A percentile compares a stretch with the other conserved stretches of the same genome.
These are phyloP conservation scores for Eupithecia abbreviata DNA, from an alignment of 2,888 invertebrate species.

Conservation along the genomic window DNA sequence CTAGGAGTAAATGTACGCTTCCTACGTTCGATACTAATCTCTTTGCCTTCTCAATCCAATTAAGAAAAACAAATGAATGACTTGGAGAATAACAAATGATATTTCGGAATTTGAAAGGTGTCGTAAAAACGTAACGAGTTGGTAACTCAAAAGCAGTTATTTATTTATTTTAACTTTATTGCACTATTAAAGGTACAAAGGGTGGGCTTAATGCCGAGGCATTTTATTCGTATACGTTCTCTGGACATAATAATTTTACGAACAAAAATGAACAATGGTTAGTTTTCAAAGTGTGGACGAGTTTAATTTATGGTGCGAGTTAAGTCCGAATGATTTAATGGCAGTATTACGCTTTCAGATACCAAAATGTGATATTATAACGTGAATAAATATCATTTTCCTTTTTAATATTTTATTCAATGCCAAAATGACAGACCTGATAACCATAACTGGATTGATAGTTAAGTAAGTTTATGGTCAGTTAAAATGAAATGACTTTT, in stretches of 20 bases:
- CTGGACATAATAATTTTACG: slow-evolving; percentile 7
- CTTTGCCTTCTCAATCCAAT: background rate
- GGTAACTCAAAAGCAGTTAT: background rate
- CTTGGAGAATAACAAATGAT: background rate
- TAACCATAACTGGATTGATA: background rate
- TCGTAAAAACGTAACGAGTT: background rate
- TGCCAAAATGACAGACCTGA: slow-evolving; percentile 7
- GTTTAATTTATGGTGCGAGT: slow-evolving; percentile 42
- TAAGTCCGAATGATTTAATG: slow-evolving; percentile 44
- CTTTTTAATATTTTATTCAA: slow-evolving; percentile 16
- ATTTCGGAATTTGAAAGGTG: background rate
- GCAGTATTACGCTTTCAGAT: slow-evolving; percentile 39
- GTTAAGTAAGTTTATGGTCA: too few relatives aligned
- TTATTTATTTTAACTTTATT: too few relatives aligned
- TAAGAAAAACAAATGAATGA: background rate
- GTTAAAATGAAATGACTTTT: background rate
- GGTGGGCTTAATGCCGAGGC: too few relatives aligned
- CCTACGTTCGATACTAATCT: background rate
- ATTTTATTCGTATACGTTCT: slow-evolving; percentile 6
- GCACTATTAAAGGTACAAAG: too few relatives aligned
- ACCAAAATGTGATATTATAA: slow-evolving; percentile 16
- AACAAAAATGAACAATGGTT: slow-evolving; percentile 37
- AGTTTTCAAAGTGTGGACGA: slow-evolving; percentile 41
- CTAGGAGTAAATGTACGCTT: too few relatives aligned
- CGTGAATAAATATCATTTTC: slow-evolving; percentile 25